Conservation (phyloP, 2,113 vertebrate genomes). For the Centropristis striata region DNA sequence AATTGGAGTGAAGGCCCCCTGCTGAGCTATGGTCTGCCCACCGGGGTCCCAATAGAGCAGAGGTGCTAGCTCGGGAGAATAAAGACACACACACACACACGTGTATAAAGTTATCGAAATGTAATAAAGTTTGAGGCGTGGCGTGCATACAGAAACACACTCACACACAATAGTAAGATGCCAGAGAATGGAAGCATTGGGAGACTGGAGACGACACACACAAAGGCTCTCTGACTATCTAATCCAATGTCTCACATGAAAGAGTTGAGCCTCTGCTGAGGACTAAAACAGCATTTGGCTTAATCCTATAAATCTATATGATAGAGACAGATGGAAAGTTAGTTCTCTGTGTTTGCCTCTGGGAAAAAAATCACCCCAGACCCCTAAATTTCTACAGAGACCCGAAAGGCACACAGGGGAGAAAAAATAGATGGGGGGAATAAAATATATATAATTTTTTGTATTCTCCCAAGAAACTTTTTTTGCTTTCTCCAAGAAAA, state of each 20-base stretch:
- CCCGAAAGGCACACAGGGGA: too few relatives aligned
- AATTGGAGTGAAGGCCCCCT: constrained; percentile 85
- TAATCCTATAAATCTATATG: constrained; percentile 81
- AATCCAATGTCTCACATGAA: constrained; percentile 81
- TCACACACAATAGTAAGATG: constrained; percentile 38
- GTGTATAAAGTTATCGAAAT: constrained; percentile 73
- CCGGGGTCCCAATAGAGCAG: constrained; percentile 65
- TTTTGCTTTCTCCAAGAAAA: too few relatives aligned
- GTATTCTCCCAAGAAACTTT: too few relatives aligned
- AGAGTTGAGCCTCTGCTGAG: constrained; percentile 59
- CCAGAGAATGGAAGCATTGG: constrained; percentile 50
- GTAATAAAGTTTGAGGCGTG: constrained; percentile 68
- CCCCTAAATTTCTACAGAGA: neutral
- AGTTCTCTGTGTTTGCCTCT: constrained; percentile 60
- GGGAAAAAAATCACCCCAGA: constrained; percentile 19
- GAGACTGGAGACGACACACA: constrained; percentile 37
- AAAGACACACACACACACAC: constrained; percentile 36
- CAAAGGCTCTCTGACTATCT: constrained; percentile 60
- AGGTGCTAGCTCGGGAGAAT: constrained; percentile 64
- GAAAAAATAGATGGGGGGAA: too few relatives aligned
- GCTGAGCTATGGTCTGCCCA: constrained; percentile 78
- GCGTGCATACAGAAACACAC: constrained; percentile 56
- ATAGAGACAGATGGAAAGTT: constrained; percentile 79
- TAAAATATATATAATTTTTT: too few relatives aligned
- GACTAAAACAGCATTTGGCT: constrained; percentile 63